Evolutionary conservation across 2,113 vertebrate species (phyloP).

Genomic region (Perca fluviatilis): DNA sequence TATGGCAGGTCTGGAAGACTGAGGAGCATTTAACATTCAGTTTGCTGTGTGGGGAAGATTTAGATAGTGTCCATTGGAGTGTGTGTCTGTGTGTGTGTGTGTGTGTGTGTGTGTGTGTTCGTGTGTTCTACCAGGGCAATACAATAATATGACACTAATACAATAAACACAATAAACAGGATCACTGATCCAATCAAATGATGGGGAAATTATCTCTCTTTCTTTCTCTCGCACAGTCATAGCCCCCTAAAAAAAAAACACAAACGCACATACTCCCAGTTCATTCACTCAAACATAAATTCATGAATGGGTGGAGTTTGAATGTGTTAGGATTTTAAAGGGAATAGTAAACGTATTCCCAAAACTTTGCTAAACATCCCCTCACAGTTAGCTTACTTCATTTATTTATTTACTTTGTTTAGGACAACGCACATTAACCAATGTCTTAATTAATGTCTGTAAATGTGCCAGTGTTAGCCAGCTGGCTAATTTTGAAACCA

Average conservation of each 20-base stretch:
- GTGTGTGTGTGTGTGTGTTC: not conserved
- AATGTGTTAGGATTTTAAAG: not conserved
- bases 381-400: not conserved
- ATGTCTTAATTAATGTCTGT: not conserved
- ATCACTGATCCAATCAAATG: slow-evolving; percentile 58
- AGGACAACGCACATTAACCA: not conserved
- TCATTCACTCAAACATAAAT: slow-evolving; percentile 27
- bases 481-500: not conserved
- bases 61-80: not conserved
- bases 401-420: not conserved
- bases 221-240: not conserved
- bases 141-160: slow-evolving; percentile 49
- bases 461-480: not conserved
- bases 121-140: slow-evolving; percentile 33
- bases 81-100: slow-evolving; percentile 3
- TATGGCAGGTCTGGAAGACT: not conserved
- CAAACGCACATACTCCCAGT: not conserved
- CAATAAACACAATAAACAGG: no score
- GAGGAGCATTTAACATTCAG: not conserved
- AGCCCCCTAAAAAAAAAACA: not conserved
- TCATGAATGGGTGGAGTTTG: slow-evolving; percentile 35
- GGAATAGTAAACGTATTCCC: not conserved
- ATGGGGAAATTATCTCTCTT: slow-evolving; percentile 40
- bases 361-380: not conserved
- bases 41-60: not conserved